These are phyloP conservation scores for Plecotus auritus DNA, from an alignment of 2,113 vertebrate species.

Conservation along the genomic window DNA sequence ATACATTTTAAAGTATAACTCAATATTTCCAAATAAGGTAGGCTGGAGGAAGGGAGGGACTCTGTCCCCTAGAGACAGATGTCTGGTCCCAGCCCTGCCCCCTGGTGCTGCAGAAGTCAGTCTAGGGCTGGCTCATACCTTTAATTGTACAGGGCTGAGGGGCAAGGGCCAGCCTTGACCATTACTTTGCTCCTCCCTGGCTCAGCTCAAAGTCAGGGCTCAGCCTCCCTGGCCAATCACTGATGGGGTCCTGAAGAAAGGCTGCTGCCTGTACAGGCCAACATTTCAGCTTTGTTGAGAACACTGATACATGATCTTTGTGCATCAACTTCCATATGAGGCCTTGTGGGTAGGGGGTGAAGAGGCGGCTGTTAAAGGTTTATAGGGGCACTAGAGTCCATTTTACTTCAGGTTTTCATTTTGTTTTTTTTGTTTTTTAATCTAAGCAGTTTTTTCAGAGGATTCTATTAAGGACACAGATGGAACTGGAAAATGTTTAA, in stretches of 20 bases:
- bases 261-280: background rate
- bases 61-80: background rate
- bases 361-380: background rate
- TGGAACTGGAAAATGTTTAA: slow-evolving; percentile 51
- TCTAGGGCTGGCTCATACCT: background rate
- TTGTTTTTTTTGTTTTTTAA: background rate
- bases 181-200: background rate
- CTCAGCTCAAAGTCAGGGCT: background rate
- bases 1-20: slow-evolving; percentile 74
- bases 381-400: background rate
- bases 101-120: background rate
- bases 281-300: background rate
- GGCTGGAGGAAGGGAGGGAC: background rate
- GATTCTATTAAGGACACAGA: slow-evolving; percentile 30
- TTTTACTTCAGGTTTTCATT: background rate
- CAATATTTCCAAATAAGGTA: slow-evolving; percentile 71
- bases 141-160: background rate
- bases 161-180: background rate
- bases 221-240: background rate
- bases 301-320: background rate
- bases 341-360: background rate
- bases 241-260: background rate
- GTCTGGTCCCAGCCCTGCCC: background rate
- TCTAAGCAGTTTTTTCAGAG: slow-evolving; percentile 31
- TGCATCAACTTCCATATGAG: background rate